Percentiles rank a stretch among this genome's conserved stretches.
Conservation (phyloP, 2,113 vertebrate genomes). For the Irena cyanogastra region DNA sequence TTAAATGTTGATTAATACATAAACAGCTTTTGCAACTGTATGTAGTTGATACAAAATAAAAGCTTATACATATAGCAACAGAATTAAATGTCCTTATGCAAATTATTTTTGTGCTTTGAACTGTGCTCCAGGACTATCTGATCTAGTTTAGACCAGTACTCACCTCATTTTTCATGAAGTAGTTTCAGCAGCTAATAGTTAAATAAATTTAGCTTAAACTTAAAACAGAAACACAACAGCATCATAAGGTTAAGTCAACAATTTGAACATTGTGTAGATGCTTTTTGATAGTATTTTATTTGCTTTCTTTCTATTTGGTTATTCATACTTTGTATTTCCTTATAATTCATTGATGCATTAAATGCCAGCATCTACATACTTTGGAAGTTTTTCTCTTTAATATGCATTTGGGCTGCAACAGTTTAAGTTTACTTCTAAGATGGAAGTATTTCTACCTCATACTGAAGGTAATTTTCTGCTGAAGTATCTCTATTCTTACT, state of each 20-base stretch:
- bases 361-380: neutral
- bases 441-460: neutral
- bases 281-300: neutral
- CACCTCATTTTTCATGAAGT: neutral
- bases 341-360: neutral
- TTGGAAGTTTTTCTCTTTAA: neutral
- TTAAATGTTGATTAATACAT: neutral
- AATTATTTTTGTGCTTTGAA: neutral
- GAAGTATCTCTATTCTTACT: neutral
- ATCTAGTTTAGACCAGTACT: neutral
- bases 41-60: neutral
- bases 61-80: neutral
- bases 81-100: neutral
- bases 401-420: neutral
- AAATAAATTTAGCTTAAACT: neutral
- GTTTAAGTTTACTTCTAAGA: neutral
- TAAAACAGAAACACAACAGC: neutral
- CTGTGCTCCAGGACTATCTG: neutral
- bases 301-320: neutral
- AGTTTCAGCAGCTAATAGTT: neutral
- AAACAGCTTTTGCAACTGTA: neutral
- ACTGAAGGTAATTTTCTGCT: neutral
- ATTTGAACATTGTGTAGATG: neutral
- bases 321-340: neutral
- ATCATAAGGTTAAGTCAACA: neutral